These are phyloP conservation scores for Drosophila novamexicana DNA, from an alignment of 1,140 invertebrate species.

Conservation along the genomic window DNA sequence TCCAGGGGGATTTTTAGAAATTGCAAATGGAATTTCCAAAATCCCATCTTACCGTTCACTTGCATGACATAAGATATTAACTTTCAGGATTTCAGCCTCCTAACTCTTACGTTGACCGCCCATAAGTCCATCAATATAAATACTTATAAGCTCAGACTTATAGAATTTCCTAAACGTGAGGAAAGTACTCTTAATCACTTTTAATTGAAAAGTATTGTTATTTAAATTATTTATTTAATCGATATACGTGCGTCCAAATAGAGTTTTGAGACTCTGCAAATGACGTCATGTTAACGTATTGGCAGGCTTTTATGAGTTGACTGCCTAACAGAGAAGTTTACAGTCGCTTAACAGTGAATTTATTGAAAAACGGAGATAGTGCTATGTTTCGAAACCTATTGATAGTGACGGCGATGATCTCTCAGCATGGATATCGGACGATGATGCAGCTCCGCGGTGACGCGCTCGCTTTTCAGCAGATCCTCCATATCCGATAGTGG, in stretches of 20 bases:
- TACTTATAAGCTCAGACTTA: too few species aligned
- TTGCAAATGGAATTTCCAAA: too few species aligned
- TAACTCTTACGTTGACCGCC: too few species aligned
- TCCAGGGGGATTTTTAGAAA: too few species aligned
- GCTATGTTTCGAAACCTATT: not conserved
- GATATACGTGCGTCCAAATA: not conserved
- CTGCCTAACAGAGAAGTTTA: not conserved
- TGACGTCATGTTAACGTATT: too few species aligned
- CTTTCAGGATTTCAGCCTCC: too few species aligned
- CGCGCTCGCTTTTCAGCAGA: slow-evolving; percentile 17
- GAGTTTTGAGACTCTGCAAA: not conserved
- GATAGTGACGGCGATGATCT: slow-evolving; percentile 5
- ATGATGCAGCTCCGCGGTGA: slow-evolving; percentile 10
- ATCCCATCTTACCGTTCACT: too few species aligned
- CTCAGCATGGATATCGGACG: not conserved
- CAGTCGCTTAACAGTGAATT: slow-evolving; percentile 23
- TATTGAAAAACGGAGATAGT: not conserved
- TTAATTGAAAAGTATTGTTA: not conserved
- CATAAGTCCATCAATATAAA: too few species aligned
- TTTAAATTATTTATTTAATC: too few species aligned
- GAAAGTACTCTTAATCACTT: not conserved
- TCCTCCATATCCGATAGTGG: slow-evolving; percentile 28
- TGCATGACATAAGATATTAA: too few species aligned
- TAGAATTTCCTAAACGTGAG: too few species aligned
- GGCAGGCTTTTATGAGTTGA: too few species aligned